Evolutionary conservation across 2,797 vertebrate species (phyloP).

Genomic region (Moxostoma hubbsi): DNA sequence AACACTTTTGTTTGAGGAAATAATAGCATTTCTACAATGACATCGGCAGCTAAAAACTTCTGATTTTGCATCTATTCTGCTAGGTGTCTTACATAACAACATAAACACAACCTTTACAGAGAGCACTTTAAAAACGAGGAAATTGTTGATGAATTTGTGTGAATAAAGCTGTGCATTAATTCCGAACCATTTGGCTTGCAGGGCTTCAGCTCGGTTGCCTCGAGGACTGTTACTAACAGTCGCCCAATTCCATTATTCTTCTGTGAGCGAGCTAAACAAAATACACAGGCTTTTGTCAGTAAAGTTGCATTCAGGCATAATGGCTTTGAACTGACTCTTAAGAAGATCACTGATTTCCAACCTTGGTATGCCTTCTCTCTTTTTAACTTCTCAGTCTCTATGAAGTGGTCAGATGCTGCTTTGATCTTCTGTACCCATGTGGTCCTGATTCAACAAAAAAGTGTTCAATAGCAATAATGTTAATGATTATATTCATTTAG

Average conservation of each 20-base stretch:
- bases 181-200: slow-evolving; percentile 88
- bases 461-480: background rate
- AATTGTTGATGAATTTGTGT: background rate
- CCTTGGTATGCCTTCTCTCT: slow-evolving; percentile 96
- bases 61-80: too few relatives aligned
- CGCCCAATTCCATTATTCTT: slow-evolving; percentile 91
- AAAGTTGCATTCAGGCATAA: background rate
- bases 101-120: too few relatives aligned
- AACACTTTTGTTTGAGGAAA: too few relatives aligned
- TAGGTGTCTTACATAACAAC: too few relatives aligned
- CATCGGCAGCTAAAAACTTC: too few relatives aligned
- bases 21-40: too few relatives aligned
- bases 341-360: slow-evolving; percentile 59
- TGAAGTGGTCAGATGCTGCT: slow-evolving; percentile 89
- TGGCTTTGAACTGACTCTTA: background rate
- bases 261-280: slow-evolving; percentile 83
- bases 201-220: slow-evolving; percentile 91
- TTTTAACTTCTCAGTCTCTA: slow-evolving; percentile 94
- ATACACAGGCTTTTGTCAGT: background rate
- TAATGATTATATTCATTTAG: too few relatives aligned
- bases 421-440: slow-evolving; percentile 99
- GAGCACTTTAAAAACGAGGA: too few relatives aligned
- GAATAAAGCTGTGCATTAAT: background rate
- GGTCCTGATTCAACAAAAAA: slow-evolving; percentile 76
- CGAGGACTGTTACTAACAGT: slow-evolving; percentile 90